Evolutionary conservation across 2,113 vertebrate genomes (phyloP).

Genomic region (Myotis brandtii): DNA sequence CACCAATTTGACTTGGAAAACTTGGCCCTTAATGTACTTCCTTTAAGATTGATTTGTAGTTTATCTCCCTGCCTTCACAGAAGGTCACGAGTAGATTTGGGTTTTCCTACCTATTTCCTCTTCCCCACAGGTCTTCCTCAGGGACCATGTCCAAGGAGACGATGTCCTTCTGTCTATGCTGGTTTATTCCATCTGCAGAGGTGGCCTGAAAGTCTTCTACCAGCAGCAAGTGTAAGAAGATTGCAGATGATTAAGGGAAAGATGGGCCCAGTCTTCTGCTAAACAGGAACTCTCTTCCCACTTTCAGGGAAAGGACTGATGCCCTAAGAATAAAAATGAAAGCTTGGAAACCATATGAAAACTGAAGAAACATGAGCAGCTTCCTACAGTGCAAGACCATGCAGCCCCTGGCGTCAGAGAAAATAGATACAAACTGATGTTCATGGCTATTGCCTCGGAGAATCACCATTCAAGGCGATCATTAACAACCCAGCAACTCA

Average conservation of each 20-base stretch:
- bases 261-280: not conserved
- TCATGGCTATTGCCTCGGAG: not conserved
- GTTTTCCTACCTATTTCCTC: not conserved
- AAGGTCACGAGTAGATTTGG: not conserved
- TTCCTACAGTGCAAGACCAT: accelerated
- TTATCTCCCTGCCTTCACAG: not conserved
- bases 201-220: not conserved
- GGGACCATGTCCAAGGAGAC: not conserved
- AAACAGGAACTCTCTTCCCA: not conserved
- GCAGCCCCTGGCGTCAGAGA: not conserved
- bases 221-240: not conserved
- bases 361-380: not conserved
- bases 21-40: not conserved
- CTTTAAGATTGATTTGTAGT: not conserved
- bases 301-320: not conserved
- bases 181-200: not conserved
- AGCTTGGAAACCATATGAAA: not conserved
- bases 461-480: not conserved
- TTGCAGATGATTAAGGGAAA: not conserved
- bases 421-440: accelerated
- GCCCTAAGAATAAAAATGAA: not conserved
- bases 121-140: not conserved
- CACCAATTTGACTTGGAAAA: not conserved
- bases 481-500: not conserved
- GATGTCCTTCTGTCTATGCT: not conserved